Conservation (phyloP, 1,140 invertebrate genomes). For the Philopotamus ludificatus region DNA sequence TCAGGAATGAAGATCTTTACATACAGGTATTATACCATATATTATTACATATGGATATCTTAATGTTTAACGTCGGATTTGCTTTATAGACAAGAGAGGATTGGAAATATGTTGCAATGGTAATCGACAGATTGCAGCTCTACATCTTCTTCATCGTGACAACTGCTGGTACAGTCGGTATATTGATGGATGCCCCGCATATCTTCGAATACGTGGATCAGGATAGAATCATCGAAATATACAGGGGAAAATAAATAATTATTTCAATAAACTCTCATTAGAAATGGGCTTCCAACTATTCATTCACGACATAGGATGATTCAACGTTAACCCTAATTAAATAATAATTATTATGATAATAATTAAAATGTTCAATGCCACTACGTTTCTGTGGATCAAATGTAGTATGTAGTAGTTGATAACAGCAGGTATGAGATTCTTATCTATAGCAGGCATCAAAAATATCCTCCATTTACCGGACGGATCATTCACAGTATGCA, state of each 20-base stretch:
- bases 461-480: too few relatives aligned
- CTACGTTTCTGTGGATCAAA: too few relatives aligned
- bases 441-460: too few relatives aligned
- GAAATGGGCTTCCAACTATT: constrained; percentile 16
- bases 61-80: too few relatives aligned
- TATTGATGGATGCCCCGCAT: constrained; percentile 98
- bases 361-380: too few relatives aligned
- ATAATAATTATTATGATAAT: too few relatives aligned
- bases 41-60: not conserved
- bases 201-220: constrained; percentile 99
- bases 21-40: constrained; percentile 76
- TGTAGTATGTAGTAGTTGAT: too few relatives aligned
- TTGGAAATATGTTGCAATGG: constrained; percentile 99
- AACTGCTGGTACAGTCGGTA: constrained; percentile 91
- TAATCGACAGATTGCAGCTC: constrained; percentile 95
- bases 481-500: too few relatives aligned
- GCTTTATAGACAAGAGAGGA: constrained; percentile 98
- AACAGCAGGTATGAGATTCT: too few relatives aligned
- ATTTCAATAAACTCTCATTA: constrained; percentile 9
- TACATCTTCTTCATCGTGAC: constrained; percentile 98
- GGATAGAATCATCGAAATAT: constrained; percentile 93
- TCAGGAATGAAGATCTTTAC: constrained; percentile 94
- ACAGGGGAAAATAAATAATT: constrained; percentile 77
- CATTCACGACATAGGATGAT: not conserved
- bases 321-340: not conserved